Conservation (phyloP, 2,113 vertebrate species). For the Pseudolaguvia tuberculata region DNA sequence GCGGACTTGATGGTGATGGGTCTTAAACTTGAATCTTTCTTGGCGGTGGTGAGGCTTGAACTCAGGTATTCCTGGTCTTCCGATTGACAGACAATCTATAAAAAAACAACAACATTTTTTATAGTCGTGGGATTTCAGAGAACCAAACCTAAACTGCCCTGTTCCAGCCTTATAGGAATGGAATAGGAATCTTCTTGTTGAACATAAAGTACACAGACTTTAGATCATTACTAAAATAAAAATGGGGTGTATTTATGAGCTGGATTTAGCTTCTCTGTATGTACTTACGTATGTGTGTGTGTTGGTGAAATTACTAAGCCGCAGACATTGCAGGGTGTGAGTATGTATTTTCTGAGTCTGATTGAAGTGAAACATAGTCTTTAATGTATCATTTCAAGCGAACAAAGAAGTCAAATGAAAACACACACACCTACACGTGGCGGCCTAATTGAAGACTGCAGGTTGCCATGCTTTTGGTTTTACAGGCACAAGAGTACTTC, state of each 20-base stretch:
- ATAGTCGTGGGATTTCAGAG: too few species aligned
- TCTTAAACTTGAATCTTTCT: too few species aligned
- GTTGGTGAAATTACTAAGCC: constrained; percentile 55
- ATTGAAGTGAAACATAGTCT: constrained; percentile 79
- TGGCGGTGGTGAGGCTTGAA: too few species aligned
- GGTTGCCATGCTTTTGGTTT: constrained; percentile 68
- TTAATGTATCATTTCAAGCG: constrained; percentile 80
- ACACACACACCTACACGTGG: constrained; percentile 76
- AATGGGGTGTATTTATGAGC: constrained; percentile 59
- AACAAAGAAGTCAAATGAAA: constrained; percentile 73
- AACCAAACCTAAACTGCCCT: too few species aligned
- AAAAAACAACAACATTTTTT: too few species aligned
- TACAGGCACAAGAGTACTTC: constrained; percentile 54
- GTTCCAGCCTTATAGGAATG: not conserved
- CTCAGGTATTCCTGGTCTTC: too few species aligned
- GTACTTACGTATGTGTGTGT: constrained; percentile 58
- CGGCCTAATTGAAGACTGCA: constrained; percentile 81
- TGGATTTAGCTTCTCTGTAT: constrained; percentile 57
- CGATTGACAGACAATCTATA: too few species aligned
- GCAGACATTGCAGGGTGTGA: constrained; percentile 68
- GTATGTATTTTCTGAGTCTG: constrained; percentile 81
- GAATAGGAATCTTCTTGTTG: not conserved
- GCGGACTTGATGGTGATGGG: too few species aligned
- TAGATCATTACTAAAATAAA: constrained; percentile 41
- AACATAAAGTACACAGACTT: not conserved